Percentiles rank a stretch among this genome's conserved stretches.
phyloP scores from a whole-genome alignment of 2,888 invertebrate genomes.

The Horisme vitalbata region DNA sequence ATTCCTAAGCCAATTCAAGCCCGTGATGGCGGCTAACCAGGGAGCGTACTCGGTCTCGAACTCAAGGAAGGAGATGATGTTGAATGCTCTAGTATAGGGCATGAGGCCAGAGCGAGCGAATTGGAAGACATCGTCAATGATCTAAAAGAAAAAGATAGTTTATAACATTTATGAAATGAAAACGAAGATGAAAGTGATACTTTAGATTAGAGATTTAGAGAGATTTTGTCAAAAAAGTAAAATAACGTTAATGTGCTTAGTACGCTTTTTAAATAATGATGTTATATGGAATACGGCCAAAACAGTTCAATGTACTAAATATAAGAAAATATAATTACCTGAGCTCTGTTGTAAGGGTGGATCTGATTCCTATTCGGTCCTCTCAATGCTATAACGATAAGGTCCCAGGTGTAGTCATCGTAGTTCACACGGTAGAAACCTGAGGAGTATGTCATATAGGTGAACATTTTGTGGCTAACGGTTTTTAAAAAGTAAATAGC shows the following conservation, averaged over 20 bases:
- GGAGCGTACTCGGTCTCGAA: slow-evolving; percentile 89
- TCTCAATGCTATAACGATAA: slow-evolving; percentile 68
- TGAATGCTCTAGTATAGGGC: slow-evolving; percentile 84
- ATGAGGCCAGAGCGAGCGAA: slow-evolving; percentile 87
- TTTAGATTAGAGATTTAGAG: too few species aligned
- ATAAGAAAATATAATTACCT: too few species aligned
- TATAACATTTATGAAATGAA: too few species aligned
- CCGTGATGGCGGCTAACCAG: slow-evolving; percentile 86
- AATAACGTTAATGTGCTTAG: too few species aligned
- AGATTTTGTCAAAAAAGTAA: too few species aligned
- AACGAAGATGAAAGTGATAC: not conserved
- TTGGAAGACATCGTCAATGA: slow-evolving; percentile 91
- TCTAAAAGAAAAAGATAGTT: slow-evolving; percentile 57
- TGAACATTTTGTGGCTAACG: too few species aligned
- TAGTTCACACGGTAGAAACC: slow-evolving; percentile 87
- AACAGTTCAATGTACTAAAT: too few species aligned
- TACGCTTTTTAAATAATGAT: too few species aligned
- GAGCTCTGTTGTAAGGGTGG: slow-evolving; percentile 87
- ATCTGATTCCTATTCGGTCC: slow-evolving; percentile 64
- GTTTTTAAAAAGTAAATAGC: too few species aligned
- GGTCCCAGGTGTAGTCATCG: slow-evolving; percentile 81
- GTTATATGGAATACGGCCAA: too few species aligned
- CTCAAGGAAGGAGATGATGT: slow-evolving; percentile 86
- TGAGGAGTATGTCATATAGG: not conserved
- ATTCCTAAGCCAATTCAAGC: slow-evolving; percentile 77